Evolutionary conservation across 2,888 invertebrate genomes (phyloP), one percentile per base, ranked within the genome.

Genomic region (Colostygia pectinataria): DNA sequence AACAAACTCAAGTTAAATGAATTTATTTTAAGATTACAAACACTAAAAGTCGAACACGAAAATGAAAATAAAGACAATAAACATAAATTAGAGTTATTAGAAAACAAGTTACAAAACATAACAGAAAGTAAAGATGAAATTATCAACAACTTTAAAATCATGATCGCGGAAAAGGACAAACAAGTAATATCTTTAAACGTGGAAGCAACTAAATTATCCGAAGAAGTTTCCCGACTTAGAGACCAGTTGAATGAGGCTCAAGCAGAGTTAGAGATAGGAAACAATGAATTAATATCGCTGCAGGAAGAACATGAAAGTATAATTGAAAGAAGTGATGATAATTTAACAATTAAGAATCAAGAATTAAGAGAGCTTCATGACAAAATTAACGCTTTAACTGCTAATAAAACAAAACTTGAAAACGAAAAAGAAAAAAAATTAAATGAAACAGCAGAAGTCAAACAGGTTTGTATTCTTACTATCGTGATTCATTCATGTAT

Each of bases 81-180:
- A 46, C 64, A 72, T 43, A 83, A 91, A 65, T 68, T 82, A 10
- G 63, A 59, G 6, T 70, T 71, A 56, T 67, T 87, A 37, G 76
- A 86, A 55, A 84, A 91, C 52, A 79, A 81, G 44, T 53, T 92
- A 37, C 82, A 89, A 65, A 80, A 82, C 68, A 63, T 81, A 1
- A 67, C 70, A 4, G 72, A 73, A 9, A 69, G 66, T 40, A 83
- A 81, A 60, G 77, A 83, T 50, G 80, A 80, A 64, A 68, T 79
- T 0, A 75, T 83, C n/a, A 60, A 55, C 27, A 74, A 69, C 59
- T 72, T 82, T 14, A 80, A 81, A 62, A 62, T 56, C 50, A 65
- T 77, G 62, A 56, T 80, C 14, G 46, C 66, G n/a, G 81, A 80
- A 40, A 87, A 85, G 68, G 83, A 84, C 55, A 63, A 56, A 31